Evolutionary conservation across 1,140 invertebrate genomes (phyloP), one percentile per base, ranked within the genome.

Genomic region (Eriosoma lanigerum): DNA sequence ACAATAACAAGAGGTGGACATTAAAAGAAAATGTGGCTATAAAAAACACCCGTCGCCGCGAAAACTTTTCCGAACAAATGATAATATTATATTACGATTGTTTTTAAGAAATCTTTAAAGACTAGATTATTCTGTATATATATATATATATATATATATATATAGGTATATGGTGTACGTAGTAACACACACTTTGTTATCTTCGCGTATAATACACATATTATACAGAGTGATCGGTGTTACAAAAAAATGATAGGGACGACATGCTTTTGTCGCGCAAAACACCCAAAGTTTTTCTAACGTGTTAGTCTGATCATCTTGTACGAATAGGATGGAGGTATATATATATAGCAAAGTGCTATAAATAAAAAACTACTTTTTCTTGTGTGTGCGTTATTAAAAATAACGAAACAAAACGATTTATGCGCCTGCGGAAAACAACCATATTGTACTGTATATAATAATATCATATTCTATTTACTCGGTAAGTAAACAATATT

Each of bases 371-470:
- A 60, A 60, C 58, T 60, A 38, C 8, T 4, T 38, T 60, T 60
- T 60, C 58, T 21, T 60, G 13, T 60, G 58, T 24, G 58, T 26
- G 58, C 24, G 58, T 60, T 60, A 60, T 60, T 60, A 60, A 60
- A 60, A 60, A 60, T 60, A 60, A 60, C 24, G 58, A 60, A 60
- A 60, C 58, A 17, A 60, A 60, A 60, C 58, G 21, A 60, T 60
- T 60, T 60, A 17, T 6, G 24, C 58, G 24, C 13, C 26, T 26
- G 58, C 6, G 13, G 58, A 26, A 24, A 8, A 17, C 24, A 6
- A 6, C 21, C 3, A 26, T 6, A 13, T 17, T 60, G 8, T 9
- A 6, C 15, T 26, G 26, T 29, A 60, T 29, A 38, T 4, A 4
- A 38, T 38, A 38, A 38, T 38, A 38, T 38, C 32, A n/a, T n/a